phyloP scores from a whole-genome alignment of 2,888 invertebrate genomes.

The Octodonta nipae region DNA sequence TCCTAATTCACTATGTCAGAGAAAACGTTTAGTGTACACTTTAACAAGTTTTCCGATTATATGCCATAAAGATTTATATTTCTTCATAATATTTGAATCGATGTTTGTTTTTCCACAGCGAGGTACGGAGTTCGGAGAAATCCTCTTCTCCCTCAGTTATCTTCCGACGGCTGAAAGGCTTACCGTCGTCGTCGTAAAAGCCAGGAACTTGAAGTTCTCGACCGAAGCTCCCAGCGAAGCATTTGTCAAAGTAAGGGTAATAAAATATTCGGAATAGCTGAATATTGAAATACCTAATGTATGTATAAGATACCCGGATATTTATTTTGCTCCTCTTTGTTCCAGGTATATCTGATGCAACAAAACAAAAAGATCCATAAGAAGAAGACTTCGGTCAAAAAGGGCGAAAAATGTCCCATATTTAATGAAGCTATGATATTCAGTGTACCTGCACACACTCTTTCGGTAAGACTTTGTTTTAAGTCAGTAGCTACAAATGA shows the following conservation, averaged over 20 bases:
- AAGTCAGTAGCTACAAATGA: too few species aligned
- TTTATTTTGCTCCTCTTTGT: too few species aligned
- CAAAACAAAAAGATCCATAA: constrained; percentile 70
- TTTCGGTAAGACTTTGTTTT: constrained; percentile 51
- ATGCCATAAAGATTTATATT: too few species aligned
- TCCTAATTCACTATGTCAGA: too few species aligned
- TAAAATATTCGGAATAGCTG: not conserved
- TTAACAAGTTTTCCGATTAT: too few species aligned
- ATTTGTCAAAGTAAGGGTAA: constrained; percentile 53
- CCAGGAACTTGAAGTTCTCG: constrained; percentile 53
- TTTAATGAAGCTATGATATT: constrained; percentile 80
- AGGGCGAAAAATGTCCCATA: constrained; percentile 60
- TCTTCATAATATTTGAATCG: too few species aligned
- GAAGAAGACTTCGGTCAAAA: constrained; percentile 65
- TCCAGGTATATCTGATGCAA: constrained; percentile 61
- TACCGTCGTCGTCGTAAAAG: constrained; percentile 64
- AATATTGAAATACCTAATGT: not conserved
- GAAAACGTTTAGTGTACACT: too few species aligned
- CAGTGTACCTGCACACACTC: constrained; percentile 58
- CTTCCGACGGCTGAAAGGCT: constrained; percentile 69
- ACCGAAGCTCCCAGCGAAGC: constrained; percentile 47
- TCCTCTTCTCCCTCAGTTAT: constrained; percentile 71
- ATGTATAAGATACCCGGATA: not conserved
- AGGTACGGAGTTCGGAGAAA: constrained; percentile 59
- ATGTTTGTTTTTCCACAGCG: constrained; percentile 37